phyloP scores from a whole-genome alignment of 2,113 vertebrate species.

The Phasianus colchicus region DNA sequence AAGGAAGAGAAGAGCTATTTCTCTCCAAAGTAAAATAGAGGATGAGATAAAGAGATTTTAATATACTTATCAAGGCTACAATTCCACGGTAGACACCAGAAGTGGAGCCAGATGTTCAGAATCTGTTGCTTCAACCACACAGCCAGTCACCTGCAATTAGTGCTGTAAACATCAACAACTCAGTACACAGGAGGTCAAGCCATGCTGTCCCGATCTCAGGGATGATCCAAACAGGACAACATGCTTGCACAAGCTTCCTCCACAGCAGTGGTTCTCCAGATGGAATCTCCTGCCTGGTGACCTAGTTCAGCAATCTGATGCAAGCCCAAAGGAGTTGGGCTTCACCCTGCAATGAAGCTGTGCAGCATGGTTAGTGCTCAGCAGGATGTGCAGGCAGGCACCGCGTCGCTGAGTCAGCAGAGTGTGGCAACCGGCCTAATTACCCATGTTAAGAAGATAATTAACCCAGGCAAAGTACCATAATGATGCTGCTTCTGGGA shows the following conservation, averaged over 20 bases:
- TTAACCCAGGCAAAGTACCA: background rate
- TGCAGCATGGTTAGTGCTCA: background rate
- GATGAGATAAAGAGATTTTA: background rate
- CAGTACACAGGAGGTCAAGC: background rate
- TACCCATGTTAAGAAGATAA: background rate
- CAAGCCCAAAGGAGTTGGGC: background rate
- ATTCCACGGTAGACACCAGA: background rate
- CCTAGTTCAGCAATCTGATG: background rate
- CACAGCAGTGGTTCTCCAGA: background rate
- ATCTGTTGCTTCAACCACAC: background rate
- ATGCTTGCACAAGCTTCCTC: background rate
- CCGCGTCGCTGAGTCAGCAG: background rate
- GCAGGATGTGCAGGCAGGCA: background rate
- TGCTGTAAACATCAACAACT: accelerated
- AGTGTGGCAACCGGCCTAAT: constrained; percentile 18
- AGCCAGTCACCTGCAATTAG: background rate
- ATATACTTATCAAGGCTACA: background rate
- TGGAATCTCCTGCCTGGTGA: background rate
- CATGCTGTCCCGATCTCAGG: background rate
- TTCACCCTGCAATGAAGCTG: accelerated
- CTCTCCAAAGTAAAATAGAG: background rate
- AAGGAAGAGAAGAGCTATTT: background rate
- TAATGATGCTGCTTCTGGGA: background rate
- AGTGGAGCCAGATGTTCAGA: background rate
- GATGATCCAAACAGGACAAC: background rate